Evolutionary conservation across 2,888 invertebrate species (phyloP).

Genomic region (Catocala fraxini): DNA sequence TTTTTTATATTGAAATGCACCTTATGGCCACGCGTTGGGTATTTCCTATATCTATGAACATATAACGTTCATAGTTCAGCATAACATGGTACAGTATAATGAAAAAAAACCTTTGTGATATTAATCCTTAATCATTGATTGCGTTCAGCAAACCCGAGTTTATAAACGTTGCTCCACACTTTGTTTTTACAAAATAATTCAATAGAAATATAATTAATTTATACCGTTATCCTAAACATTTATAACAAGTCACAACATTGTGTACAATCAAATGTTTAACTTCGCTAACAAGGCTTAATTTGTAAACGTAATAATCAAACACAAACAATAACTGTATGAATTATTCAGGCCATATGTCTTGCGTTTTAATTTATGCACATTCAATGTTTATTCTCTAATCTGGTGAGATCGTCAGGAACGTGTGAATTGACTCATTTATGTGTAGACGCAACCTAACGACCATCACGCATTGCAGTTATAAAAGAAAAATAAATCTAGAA

Average conservation of each 20-base stretch:
- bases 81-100: too few relatives aligned
- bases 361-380: slow-evolving; percentile 46
- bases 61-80: too few relatives aligned
- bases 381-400: slow-evolving; percentile 29
- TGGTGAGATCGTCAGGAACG: background rate
- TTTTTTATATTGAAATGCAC: too few relatives aligned
- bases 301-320: slow-evolving; percentile 41
- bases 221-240: slow-evolving; percentile 12
- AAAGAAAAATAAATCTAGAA: too few relatives aligned
- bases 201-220: background rate
- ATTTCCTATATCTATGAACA: too few relatives aligned
- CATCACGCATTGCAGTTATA: too few relatives aligned
- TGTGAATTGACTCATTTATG: background rate
- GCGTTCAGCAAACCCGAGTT: too few relatives aligned
- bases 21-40: too few relatives aligned
- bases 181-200: background rate
- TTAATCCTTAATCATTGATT: too few relatives aligned
- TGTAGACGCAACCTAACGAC: too few relatives aligned
- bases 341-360: slow-evolving; percentile 33
- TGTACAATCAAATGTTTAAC: slow-evolving; percentile 27
- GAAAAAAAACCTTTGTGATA: too few relatives aligned
- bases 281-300: slow-evolving; percentile 45
- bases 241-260: slow-evolving; percentile 17
- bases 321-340: slow-evolving; percentile 43
- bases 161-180: background rate